Percentiles rank a stretch among this genome's conserved stretches.
Evolutionary conservation across 2,888 invertebrate genomes (phyloP).

Genomic region (Neelides folsomi): DNA sequence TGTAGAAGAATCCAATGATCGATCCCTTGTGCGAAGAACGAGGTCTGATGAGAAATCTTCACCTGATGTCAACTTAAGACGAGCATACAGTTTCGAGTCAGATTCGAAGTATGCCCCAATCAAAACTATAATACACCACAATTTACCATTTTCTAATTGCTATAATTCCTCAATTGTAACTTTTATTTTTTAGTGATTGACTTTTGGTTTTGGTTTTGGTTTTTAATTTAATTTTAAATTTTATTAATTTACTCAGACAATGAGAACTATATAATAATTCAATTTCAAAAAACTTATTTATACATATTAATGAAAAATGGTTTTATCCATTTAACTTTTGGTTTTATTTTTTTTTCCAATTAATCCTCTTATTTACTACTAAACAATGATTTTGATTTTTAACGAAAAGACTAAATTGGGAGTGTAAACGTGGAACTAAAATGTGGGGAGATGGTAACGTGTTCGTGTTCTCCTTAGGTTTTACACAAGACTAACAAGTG

Average conservation of each 20-base stretch:
- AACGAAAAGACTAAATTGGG: no score
- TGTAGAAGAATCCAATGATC: constrained; percentile 17
- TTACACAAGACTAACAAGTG: constrained; percentile 31
- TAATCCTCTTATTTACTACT: neutral
- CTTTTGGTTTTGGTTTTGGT: neutral
- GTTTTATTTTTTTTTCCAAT: neutral
- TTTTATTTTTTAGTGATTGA: neutral
- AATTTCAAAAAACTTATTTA: no score
- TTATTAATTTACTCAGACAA: no score
- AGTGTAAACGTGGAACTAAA: neutral
- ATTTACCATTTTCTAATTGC: no score
- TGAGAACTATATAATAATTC: no score
- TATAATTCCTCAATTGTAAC: neutral
- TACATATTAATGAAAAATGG: no score
- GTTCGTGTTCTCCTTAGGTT: constrained; percentile 20
- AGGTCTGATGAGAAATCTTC: constrained; percentile 22
- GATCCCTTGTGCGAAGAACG: constrained; percentile 24
- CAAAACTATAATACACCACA: no score
- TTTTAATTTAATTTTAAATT: no score
- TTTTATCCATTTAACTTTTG: no score
- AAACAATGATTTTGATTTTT: no score
- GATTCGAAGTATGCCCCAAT: constrained; percentile 64
- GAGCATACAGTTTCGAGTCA: constrained; percentile 76
- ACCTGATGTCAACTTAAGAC: constrained; percentile 55
- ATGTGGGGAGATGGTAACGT: neutral